These are phyloP conservation scores for Sarcophaga caerulescens DNA, from an alignment of 2,888 invertebrate genomes.

Conservation along the genomic window DNA sequence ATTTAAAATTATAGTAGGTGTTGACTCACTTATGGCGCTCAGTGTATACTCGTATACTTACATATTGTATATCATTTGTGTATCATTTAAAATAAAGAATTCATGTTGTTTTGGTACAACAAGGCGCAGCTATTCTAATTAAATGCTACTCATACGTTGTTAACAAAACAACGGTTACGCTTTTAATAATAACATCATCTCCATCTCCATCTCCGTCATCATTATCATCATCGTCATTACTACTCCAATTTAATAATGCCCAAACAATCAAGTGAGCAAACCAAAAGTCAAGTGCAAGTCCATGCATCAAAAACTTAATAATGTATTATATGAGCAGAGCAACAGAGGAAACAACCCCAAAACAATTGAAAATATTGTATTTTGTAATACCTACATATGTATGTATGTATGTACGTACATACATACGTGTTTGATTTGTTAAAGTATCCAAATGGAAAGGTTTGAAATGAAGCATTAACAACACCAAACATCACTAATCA, in stretches of 20 bases:
- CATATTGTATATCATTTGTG: no score
- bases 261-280: slow-evolving; percentile 41
- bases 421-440: slow-evolving; percentile 42
- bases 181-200: slow-evolving; percentile 4
- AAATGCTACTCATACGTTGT: not conserved
- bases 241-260: slow-evolving; percentile 14
- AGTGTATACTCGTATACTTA: no score
- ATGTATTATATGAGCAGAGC: not conserved
- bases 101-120: no score
- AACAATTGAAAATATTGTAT: slow-evolving; percentile 31
- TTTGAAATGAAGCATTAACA: slow-evolving; percentile 21
- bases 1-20: no score
- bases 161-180: slow-evolving; percentile 16
- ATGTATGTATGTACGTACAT: not conserved
- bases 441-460: slow-evolving; percentile 38
- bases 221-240: slow-evolving; percentile 1
- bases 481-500: slow-evolving; percentile 4
- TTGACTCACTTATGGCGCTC: no score
- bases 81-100: no score
- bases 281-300: slow-evolving; percentile 31
- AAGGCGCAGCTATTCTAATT: not conserved
- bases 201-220: not conserved
- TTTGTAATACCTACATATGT: not conserved
- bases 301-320: not conserved
- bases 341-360: slow-evolving; percentile 36